Conservation (phyloP, 2,797 vertebrate genomes). For the Odontamblyopus lacepedii region DNA sequence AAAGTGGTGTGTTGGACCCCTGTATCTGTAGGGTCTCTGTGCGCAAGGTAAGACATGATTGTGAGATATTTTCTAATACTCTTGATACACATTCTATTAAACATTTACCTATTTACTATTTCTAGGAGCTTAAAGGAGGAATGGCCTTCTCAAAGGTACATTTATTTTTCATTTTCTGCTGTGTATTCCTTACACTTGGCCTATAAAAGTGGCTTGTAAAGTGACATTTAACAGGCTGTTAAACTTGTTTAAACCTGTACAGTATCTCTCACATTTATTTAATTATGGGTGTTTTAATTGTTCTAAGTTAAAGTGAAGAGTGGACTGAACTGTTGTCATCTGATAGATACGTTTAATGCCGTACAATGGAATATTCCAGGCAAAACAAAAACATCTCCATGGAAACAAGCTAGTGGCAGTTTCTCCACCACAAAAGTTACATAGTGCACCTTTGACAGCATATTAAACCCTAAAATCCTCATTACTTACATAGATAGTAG, state of each 20-base stretch:
- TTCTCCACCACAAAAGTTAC: not conserved
- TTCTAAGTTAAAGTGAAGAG: no score
- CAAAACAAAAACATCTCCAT: not conserved
- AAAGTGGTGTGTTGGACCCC: constrained; percentile 90
- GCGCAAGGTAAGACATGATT: constrained; percentile 83
- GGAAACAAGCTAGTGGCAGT: not conserved
- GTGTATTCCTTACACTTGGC: not conserved
- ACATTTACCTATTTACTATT: constrained; percentile 10
- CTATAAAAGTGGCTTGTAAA: constrained; percentile 19
- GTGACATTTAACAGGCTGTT: constrained; percentile 14
- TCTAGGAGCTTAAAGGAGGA: constrained; percentile 68
- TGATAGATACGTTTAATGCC: not conserved
- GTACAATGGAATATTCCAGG: not conserved
- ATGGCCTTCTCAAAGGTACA: constrained; percentile 63
- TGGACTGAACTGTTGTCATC: not conserved
- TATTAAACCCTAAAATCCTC: constrained; percentile 14
- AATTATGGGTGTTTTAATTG: no score
- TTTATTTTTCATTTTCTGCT: not conserved
- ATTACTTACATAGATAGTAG: constrained; percentile 26
- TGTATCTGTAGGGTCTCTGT: constrained; percentile 93
- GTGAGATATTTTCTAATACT: not conserved
- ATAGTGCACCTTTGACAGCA: not conserved
- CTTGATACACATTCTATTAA: not conserved
- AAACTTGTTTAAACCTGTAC: not conserved
- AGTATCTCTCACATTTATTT: not conserved